These are phyloP conservation scores for Pedionomus torquatus DNA, from an alignment of 2,113 vertebrate genomes.

Conservation along the genomic window DNA sequence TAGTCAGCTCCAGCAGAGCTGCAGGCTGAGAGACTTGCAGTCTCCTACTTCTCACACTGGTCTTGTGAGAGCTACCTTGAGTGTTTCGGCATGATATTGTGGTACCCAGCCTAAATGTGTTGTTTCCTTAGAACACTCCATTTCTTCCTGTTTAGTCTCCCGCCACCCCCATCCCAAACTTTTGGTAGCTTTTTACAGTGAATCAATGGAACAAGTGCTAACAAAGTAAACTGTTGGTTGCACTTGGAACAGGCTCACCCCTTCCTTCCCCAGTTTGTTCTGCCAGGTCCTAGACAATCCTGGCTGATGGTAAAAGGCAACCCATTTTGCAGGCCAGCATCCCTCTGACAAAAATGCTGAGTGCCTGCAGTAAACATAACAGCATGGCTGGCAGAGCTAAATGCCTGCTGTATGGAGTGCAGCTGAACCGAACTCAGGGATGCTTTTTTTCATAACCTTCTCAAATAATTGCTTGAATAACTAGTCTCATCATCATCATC, in stretches of 20 bases:
- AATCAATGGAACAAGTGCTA: background rate
- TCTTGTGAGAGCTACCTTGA: background rate
- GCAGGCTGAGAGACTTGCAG: background rate
- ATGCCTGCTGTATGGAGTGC: background rate
- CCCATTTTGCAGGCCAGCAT: background rate
- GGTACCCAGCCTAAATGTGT: background rate
- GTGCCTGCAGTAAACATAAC: rapidly evolving
- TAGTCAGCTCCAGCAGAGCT: background rate
- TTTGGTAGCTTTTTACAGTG: background rate
- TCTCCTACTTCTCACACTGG: background rate
- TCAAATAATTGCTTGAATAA: background rate
- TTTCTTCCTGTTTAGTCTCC: constrained; percentile 22
- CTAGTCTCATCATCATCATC: background rate
- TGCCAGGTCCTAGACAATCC: background rate
- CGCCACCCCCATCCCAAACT: background rate
- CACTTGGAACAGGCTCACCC: background rate
- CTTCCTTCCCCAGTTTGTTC: background rate
- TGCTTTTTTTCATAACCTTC: background rate
- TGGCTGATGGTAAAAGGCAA: background rate
- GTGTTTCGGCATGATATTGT: background rate
- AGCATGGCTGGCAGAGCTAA: background rate
- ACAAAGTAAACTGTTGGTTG: background rate
- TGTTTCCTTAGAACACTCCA: background rate
- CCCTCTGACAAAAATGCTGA: rapidly evolving
- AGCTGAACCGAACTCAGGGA: background rate